Evolutionary conservation across 1,140 invertebrate genomes (phyloP), one percentile per base, ranked within the genome.

Genomic region (Aphelenchoides besseyi): DNA sequence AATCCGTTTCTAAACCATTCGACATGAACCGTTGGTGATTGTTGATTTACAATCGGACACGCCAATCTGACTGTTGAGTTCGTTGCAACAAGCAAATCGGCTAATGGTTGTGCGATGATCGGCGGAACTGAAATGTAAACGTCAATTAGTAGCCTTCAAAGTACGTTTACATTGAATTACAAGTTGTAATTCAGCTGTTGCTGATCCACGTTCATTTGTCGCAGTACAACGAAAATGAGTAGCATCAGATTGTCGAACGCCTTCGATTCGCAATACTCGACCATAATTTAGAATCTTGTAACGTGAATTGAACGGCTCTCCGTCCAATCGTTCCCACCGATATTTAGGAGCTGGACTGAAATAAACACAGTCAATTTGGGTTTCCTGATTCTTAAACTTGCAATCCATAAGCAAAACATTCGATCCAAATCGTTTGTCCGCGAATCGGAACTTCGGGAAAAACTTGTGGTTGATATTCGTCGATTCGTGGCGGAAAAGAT

Each of bases 321-420:
- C 78, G 69, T 78, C 76, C 1, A 70, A 48, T 63, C 76, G 53
- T 2, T 29, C 61, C 76, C 76, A 78, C 3, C 61, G 61, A 52
- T 78, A 78, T 12, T 48, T 75, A 16, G 76, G 76, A 2, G 69
- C 68, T 18, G 76, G 76, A 54, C 75, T 76, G 26, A 57, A 76
- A 68, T 16, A 64, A 35, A 2, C 3, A 33, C 29, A 59, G 1
- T 59, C 55, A 3, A 28, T n/a, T 59, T 28, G 29, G n/a, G n/a
- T n/a, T n/a, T n/a, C 5, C 5, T 23, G 28, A 16, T 37, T 18
- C n/a, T n/a, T 48, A 55, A 69, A 75, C 75, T 36, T 32, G 78
- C 77, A 77, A 78, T 71, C 68, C 76, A 55, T 80, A 78, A 3
- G 76, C 76, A 70, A 78, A 78, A 23, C 76, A 78, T 52, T 78